phyloP scores from a whole-genome alignment of 2,888 invertebrate species.

The Dromius quadrimaculatus region DNA sequence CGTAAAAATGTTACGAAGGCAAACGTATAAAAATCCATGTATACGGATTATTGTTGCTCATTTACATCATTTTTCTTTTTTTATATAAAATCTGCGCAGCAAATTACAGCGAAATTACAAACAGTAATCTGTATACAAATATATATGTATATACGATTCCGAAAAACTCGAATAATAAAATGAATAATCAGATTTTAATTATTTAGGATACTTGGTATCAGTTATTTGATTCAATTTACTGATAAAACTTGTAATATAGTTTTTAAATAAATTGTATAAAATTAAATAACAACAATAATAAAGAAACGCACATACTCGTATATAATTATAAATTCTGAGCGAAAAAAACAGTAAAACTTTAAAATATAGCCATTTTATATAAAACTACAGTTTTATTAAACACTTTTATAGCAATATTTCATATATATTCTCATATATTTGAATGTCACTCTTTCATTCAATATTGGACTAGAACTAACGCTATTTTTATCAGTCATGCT shows the following conservation, averaged over 20 bases:
- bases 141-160: conserved; percentile 26
- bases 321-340: conserved; percentile 34
- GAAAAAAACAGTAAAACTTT: conserved; percentile 5
- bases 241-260: neutral
- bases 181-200: conserved; percentile 6
- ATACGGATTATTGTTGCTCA: conserved; percentile 13
- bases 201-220: conserved; percentile 2
- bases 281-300: neutral
- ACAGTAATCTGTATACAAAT: conserved; percentile 21
- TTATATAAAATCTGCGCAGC: conserved; percentile 12
- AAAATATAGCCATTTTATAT: conserved; percentile 44
- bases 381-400: conserved; percentile 45
- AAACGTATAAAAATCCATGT: conserved; percentile 34
- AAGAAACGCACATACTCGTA: conserved; percentile 38
- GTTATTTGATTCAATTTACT: conserved; percentile 5
- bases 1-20: neutral
- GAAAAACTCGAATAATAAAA: conserved; percentile 2
- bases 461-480: conserved; percentile 28
- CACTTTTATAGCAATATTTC: conserved; percentile 33
- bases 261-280: conserved; percentile 6
- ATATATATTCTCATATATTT: conserved; percentile 34
- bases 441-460: conserved; percentile 31
- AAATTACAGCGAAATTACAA: conserved; percentile 11
- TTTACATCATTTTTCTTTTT: conserved; percentile 6
- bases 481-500: conserved; percentile 44